Percentiles rank a stretch among this genome's conserved stretches.
These are phyloP conservation scores for Eulimnadia texana DNA, from an alignment of 1,140 invertebrate genomes.

Conservation along the genomic window DNA sequence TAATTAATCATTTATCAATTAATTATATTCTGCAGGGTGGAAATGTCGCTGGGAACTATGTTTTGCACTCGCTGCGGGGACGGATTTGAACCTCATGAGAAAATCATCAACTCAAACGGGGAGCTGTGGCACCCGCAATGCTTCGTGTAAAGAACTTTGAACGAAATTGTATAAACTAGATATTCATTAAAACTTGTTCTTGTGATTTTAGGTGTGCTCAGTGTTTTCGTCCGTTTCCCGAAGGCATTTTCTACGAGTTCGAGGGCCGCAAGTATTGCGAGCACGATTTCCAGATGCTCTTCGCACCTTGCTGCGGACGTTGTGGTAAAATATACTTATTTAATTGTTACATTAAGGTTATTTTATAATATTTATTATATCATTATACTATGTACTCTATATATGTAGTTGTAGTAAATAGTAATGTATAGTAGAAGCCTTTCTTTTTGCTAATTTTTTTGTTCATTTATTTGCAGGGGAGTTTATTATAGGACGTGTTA, in stretches of 20 bases:
- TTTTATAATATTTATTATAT: slow-evolving; percentile 13
- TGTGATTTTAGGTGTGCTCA: slow-evolving; percentile 73
- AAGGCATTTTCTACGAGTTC: slow-evolving; percentile 98
- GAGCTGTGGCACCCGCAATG: slow-evolving; percentile 97
- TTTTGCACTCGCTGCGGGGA: slow-evolving; percentile 56
- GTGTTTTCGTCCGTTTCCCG: slow-evolving; percentile 94
- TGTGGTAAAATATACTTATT: slow-evolving; percentile 56
- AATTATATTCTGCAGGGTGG: neutral
- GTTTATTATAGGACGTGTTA: slow-evolving; percentile 94
- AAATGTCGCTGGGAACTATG: neutral
- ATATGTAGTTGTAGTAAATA: slow-evolving; percentile 6
- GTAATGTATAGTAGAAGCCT: slow-evolving; percentile 11
- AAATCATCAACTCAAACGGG: slow-evolving; percentile 97
- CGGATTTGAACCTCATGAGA: slow-evolving; percentile 87
- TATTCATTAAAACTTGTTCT: slow-evolving; percentile 17
- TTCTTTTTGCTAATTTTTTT: slow-evolving; percentile 13
- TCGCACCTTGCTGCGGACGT: slow-evolving; percentile 94
- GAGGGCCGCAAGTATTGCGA: slow-evolving; percentile 98
- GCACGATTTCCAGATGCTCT: slow-evolving; percentile 96
- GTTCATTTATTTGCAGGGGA: slow-evolving; percentile 45
- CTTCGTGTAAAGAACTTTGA: slow-evolving; percentile 75
- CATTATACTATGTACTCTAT: slow-evolving; percentile 13
- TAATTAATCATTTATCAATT: no score
- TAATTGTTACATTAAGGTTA: slow-evolving; percentile 3
- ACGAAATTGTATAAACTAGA: slow-evolving; percentile 2